phyloP scores from a whole-genome alignment of 2,113 vertebrate genomes.

The Entelurus aequoreus region DNA sequence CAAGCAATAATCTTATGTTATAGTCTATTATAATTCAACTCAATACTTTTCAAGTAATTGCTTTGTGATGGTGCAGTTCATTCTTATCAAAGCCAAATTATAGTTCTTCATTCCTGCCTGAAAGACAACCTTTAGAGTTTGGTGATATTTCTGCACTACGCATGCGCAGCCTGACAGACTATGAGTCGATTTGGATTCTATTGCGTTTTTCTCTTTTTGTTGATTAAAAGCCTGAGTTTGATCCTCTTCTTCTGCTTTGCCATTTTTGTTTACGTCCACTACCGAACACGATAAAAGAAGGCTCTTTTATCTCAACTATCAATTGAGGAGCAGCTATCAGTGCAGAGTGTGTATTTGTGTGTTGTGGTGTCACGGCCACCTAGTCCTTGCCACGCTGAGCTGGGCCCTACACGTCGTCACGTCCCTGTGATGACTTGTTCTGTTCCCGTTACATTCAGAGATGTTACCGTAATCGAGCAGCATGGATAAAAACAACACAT shows the following conservation, averaged over 20 bases:
- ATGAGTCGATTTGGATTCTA: conserved; percentile 67
- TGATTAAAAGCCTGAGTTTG: conserved; percentile 58
- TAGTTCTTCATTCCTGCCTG: neutral
- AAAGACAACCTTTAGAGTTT: conserved; percentile 11
- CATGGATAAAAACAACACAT: neutral
- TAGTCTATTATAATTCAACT: no score
- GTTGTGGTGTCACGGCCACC: neutral
- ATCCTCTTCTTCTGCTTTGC: conserved; percentile 59
- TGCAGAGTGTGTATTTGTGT: neutral
- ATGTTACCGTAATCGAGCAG: conserved; percentile 10
- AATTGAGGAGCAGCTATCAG: neutral
- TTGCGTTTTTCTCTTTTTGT: conserved; percentile 58
- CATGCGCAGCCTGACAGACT: conserved; percentile 31
- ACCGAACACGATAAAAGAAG: conserved; percentile 37
- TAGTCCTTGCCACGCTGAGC: conserved; percentile 45
- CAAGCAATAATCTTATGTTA: no score
- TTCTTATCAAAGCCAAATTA: neutral
- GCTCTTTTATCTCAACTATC: neutral
- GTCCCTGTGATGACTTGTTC: conserved; percentile 38
- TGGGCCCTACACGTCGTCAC: conserved; percentile 9
- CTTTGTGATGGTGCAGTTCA: no score
- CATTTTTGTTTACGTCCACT: conserved; percentile 61
- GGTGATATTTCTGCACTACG: neutral
- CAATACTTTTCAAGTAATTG: no score
- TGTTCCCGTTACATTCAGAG: conserved; percentile 48